A percentile compares a stretch with the other conserved stretches of the same genome.
phyloP scores from a whole-genome alignment of 1,140 invertebrate species.

The Pteromalus puparum region DNA sequence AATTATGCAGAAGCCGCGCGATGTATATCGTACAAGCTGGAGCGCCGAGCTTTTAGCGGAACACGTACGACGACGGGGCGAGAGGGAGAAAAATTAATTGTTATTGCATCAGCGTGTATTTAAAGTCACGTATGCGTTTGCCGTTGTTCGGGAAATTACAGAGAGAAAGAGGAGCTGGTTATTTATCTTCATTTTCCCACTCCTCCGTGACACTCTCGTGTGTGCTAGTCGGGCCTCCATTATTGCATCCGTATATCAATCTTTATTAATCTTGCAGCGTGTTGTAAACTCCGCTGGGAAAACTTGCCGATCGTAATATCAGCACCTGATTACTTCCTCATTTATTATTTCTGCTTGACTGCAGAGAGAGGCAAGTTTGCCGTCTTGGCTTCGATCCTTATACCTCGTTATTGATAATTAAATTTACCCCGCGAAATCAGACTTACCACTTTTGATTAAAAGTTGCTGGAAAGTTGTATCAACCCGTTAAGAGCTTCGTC shows the following conservation, averaged over 20 bases:
- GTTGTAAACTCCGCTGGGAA: background rate
- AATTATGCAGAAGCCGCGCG: background rate
- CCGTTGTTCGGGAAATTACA: background rate
- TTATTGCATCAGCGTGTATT: background rate
- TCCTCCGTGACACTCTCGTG: constrained; percentile 30
- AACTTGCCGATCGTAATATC: constrained; percentile 20
- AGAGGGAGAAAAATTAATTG: too few species aligned
- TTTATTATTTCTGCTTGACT: constrained; percentile 30
- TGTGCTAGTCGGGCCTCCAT: constrained; percentile 22
- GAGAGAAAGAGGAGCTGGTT: background rate
- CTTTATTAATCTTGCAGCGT: constrained; percentile 51
- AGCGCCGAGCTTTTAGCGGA: background rate
- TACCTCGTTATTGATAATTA: background rate
- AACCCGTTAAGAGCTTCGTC: background rate
- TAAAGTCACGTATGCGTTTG: background rate
- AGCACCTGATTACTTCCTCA: constrained; percentile 36
- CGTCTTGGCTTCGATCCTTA: background rate
- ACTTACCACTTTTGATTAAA: background rate
- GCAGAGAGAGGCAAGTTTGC: background rate
- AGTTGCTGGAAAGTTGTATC: background rate
- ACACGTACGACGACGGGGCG: background rate
- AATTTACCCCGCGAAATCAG: background rate
- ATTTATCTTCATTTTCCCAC: constrained; percentile 53
- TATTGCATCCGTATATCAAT: constrained; percentile 50
- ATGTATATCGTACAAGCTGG: background rate